These are phyloP conservation scores for Heliconius cydno DNA, from an alignment of 2,888 invertebrate species.

Conservation along the genomic window DNA sequence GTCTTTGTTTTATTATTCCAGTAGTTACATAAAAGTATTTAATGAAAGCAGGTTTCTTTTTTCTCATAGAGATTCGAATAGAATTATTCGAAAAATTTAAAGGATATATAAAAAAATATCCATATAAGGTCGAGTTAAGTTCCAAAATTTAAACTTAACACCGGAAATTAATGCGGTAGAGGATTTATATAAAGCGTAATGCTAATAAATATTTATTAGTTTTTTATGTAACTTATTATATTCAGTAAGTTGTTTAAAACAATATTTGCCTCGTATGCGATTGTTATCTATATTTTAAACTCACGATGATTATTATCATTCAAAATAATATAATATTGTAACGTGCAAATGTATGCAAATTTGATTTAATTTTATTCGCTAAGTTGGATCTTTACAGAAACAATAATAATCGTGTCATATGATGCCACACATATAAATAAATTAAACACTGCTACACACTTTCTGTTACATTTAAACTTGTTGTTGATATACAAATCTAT, in stretches of 20 bases:
- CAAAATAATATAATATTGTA: not conserved
- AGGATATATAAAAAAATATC: not conserved
- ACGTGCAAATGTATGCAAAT: not conserved
- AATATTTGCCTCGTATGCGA: not conserved
- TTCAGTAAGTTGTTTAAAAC: not conserved
- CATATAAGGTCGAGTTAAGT: not conserved
- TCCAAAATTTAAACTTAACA: not conserved
- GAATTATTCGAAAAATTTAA: not conserved
- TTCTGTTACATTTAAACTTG: not conserved
- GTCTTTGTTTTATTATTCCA: not conserved
- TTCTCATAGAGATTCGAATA: not conserved
- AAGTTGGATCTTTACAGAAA: not conserved
- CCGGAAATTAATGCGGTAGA: not conserved
- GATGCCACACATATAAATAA: not conserved
- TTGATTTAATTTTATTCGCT: not conserved
- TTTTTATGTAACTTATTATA: constrained; percentile 10
- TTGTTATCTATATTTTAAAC: not conserved
- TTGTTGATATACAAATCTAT: not conserved
- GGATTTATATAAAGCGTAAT: not conserved
- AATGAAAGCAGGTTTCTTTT: not conserved
- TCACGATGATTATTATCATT: not conserved
- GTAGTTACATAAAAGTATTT: not conserved
- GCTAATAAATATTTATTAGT: not conserved
- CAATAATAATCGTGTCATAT: not conserved
- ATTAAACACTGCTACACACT: not conserved